Evolutionary conservation across 2,888 invertebrate species (phyloP), one percentile per base, ranked within the genome.

Genomic region (Panzeria rudis): DNA sequence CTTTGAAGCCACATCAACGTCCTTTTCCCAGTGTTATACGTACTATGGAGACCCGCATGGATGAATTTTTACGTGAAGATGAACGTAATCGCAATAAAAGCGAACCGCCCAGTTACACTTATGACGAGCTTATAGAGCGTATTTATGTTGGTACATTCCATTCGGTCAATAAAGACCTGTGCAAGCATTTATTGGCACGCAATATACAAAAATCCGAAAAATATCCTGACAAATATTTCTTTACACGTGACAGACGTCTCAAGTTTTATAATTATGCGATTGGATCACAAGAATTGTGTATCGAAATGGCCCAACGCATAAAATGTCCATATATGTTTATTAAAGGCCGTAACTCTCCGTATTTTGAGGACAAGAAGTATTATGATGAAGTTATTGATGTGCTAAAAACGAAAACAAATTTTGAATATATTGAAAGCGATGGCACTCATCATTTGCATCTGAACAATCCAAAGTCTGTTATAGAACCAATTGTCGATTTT

Each of bases 381-480:
- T 94, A 94, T 80, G 93, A 94, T 59, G 94, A 94, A 88, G 94
- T 95, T 86, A 89, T 95, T 20, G 94, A 94, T 76, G 88, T 94
- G 23, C 89, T 96, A 52, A 93, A 93, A 75, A 92, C 93, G 79
- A 93, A 95, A 88, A 91, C 92, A 0, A 93, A 94, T 83, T 95
- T 94, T 88, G 94, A 94, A 89, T 93, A 93, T 87, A 93, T 95
- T 62, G 93, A 93, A 79, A 92, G 95, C 0, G 93, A 95, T 71
- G 96, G 96, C 2, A 94, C 94, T 3, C 97, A 97, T 92, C 96
- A 96, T 91, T 92, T 95, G 80, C 97, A 97, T 92, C 93, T 97
- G 87, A 95, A 95, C 87, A 93, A 95, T 88, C 95, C 96, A 4
- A 94, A 95, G 90, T 88, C 88, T 72, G 92, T 96, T 41, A 94